Evolutionary conservation across 2,888 invertebrate species (phyloP).

Genomic region (Scaptomyza parva): DNA sequence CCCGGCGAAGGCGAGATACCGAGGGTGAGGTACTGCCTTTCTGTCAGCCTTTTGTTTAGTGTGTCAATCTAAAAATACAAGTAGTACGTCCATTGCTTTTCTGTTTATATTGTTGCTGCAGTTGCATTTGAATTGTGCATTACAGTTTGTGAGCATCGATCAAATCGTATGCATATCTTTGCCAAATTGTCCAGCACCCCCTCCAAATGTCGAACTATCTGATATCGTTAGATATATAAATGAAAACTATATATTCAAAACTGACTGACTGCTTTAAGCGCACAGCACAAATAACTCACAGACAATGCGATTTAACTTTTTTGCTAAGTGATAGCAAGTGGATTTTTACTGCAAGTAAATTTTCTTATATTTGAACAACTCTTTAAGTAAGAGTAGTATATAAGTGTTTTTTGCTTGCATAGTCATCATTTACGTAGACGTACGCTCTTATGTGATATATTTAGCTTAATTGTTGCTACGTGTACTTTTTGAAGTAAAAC

Average conservation of each 20-base stretch:
- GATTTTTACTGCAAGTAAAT: no score
- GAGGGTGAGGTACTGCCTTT: conserved; percentile 25
- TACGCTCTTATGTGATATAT: conserved; percentile 49
- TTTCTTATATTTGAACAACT: neutral
- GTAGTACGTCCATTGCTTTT: conserved; percentile 53
- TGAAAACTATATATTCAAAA: neutral
- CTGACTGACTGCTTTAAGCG: neutral
- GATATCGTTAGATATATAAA: no score
- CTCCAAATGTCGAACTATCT: conserved; percentile 48
- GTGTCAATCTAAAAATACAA: conserved; percentile 72
- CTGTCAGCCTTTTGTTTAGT: conserved; percentile 65
- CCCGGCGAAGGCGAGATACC: conserved; percentile 3
- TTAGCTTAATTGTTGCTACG: conserved; percentile 75
- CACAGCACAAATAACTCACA: no score
- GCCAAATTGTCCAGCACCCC: conserved; percentile 48
- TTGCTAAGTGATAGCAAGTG: no score
- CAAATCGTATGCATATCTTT: conserved; percentile 36
- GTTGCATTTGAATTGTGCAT: conserved; percentile 63
- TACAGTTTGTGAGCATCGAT: conserved; percentile 38
- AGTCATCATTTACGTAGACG: conserved; percentile 13
- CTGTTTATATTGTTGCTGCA: neutral
- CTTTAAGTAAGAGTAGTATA: conserved; percentile 23
- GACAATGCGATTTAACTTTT: no score
- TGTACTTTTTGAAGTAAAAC: conserved; percentile 46
- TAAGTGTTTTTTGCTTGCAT: conserved; percentile 13